phyloP scores from a whole-genome alignment of 1,140 invertebrate species.

The Ptiloglossa arizonensis region DNA sequence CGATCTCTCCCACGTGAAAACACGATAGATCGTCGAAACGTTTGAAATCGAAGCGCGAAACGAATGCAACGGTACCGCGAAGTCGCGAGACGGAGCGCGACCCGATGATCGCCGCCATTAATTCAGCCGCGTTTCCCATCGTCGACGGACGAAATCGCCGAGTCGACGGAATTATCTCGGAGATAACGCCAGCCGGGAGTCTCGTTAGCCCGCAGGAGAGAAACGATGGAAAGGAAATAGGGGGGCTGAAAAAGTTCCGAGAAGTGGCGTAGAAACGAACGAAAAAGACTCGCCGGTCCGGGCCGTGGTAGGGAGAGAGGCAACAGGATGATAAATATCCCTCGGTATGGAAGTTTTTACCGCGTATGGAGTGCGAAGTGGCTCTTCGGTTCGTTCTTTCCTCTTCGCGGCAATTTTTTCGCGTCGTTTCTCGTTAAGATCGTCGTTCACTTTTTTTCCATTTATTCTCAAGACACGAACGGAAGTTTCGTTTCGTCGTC shows the following conservation, averaged over 20 bases:
- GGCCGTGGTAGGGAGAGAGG: not conserved
- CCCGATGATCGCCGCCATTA: constrained; percentile 52
- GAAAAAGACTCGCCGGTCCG: constrained; percentile 17
- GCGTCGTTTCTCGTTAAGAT: not conserved
- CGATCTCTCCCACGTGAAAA: not conserved
- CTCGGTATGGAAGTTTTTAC: constrained; percentile 66
- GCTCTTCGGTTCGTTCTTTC: constrained; percentile 2
- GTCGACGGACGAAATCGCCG: constrained; percentile 54
- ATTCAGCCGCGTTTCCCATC: constrained; percentile 35
- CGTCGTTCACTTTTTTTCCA: no score
- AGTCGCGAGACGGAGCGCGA: constrained; percentile 27
- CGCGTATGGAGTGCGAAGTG: constrained; percentile 62
- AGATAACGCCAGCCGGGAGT: constrained; percentile 62
- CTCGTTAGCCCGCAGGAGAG: constrained; percentile 21
- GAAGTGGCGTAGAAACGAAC: constrained; percentile 59
- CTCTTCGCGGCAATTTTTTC: not conserved
- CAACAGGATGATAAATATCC: constrained; percentile 66
- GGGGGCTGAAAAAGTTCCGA: constrained; percentile 59
- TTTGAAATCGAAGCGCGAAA: not conserved
- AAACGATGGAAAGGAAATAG: constrained; percentile 19
- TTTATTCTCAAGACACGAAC: no score
- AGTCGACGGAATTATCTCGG: constrained; percentile 66
- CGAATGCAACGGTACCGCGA: no score
- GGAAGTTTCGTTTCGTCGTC: no score
- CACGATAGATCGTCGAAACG: no score